phyloP scores from a whole-genome alignment of 2,113 vertebrate species.

The Tetrao urogallus region DNA sequence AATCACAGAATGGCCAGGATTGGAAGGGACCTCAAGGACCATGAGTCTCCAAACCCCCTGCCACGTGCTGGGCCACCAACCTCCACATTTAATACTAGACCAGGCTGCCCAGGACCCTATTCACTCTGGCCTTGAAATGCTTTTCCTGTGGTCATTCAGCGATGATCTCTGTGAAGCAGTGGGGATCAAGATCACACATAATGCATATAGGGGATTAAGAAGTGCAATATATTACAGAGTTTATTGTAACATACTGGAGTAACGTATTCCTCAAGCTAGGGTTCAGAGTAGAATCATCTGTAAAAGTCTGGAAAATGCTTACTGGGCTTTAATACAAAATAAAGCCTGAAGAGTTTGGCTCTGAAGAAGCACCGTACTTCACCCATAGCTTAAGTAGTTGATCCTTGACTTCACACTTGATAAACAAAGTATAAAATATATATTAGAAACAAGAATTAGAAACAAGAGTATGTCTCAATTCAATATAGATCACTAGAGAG shows the following conservation, averaged over 20 bases:
- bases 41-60: too few relatives aligned
- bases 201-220: neutral
- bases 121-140: neutral
- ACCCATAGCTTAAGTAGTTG: neutral
- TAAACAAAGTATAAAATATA: slow-evolving; percentile 31
- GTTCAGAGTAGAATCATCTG: neutral
- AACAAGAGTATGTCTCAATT: neutral
- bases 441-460: slow-evolving; percentile 4
- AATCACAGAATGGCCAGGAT: too few relatives aligned
- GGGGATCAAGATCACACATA: neutral
- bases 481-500: neutral
- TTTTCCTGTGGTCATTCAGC: neutral
- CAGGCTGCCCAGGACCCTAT: too few relatives aligned
- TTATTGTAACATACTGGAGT: neutral
- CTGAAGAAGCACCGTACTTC: neutral
- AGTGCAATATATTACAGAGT: neutral
- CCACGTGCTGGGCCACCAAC: too few relatives aligned
- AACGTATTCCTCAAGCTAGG: neutral
- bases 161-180: neutral
- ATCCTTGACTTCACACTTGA: neutral
- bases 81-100: too few relatives aligned
- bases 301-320: neutral
- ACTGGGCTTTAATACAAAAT: neutral
- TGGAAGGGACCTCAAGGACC: too few relatives aligned
- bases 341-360: neutral